A percentile compares a stretch with the other conserved stretches of the same genome.
Conservation (phyloP, 2,888 invertebrate species). For the Drosophila algonquin region DNA sequence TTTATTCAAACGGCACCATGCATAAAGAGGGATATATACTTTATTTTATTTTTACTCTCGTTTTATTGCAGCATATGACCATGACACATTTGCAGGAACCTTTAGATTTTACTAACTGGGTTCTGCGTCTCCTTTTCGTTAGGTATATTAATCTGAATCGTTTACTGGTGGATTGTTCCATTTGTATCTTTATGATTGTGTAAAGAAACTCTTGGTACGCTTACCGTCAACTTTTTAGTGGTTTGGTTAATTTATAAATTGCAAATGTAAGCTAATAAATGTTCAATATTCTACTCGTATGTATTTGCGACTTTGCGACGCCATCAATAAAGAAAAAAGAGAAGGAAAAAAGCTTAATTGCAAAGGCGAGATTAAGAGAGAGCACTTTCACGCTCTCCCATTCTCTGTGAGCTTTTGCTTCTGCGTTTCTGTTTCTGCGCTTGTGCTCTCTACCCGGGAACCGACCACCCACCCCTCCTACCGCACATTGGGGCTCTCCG, state of each 20-base stretch:
- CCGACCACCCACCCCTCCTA: background rate
- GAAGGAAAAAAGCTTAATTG: background rate
- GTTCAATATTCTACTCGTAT: background rate
- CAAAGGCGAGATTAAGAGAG: background rate
- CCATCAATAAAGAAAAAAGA: background rate
- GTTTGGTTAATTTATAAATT: background rate
- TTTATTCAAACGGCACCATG: background rate
- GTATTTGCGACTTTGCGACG: background rate
- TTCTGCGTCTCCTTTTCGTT: background rate
- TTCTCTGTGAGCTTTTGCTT: background rate
- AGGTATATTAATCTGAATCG: too few species aligned
- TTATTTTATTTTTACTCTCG: background rate
- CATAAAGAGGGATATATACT: background rate
- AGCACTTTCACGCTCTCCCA: background rate
- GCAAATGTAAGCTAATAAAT: background rate
- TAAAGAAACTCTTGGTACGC: too few species aligned
- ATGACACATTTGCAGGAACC: background rate
- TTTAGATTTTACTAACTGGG: background rate
- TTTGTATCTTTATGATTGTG: too few species aligned
- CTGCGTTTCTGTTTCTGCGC: constrained; percentile 30
- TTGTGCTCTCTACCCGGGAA: constrained; percentile 17
- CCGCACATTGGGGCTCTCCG: background rate
- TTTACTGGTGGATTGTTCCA: too few species aligned
- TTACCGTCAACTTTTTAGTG: too few species aligned
- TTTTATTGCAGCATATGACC: background rate